phyloP scores from a whole-genome alignment of 2,888 invertebrate species.

The Oscheius sp. region DNA sequence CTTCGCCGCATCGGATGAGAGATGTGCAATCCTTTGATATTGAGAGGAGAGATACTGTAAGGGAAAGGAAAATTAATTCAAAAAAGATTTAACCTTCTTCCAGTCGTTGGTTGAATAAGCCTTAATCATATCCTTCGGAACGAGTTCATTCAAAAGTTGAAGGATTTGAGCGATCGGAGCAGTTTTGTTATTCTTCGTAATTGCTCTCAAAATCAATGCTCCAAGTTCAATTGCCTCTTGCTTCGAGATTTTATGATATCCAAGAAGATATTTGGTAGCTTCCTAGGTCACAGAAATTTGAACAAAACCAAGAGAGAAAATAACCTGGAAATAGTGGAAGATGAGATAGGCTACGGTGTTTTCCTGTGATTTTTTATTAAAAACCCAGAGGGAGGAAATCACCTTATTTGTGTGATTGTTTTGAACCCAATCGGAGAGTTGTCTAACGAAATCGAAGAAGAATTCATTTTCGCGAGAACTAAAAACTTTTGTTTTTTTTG shows the following conservation, averaged over 20 bases:
- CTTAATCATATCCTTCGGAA: constrained; percentile 91
- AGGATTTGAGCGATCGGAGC: constrained; percentile 62
- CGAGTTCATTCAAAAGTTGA: constrained; percentile 88
- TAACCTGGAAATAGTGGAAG: constrained; percentile 84
- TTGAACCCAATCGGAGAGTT: constrained; percentile 85
- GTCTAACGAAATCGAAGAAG: constrained; percentile 93
- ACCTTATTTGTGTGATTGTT: constrained; percentile 45
- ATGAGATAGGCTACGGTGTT: constrained; percentile 86
- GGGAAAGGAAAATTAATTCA: not conserved
- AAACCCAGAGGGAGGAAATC: no score
- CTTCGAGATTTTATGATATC: constrained; percentile 91
- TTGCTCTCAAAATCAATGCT: constrained; percentile 90
- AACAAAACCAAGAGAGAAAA: not conserved
- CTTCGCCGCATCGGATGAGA: constrained; percentile 95
- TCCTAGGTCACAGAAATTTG: constrained; percentile 74
- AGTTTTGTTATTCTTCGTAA: constrained; percentile 89
- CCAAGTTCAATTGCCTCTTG: constrained; percentile 93
- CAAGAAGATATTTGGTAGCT: constrained; percentile 87
- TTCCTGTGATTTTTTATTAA: constrained; percentile 24
- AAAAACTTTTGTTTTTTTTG: no score
- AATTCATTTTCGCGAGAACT: constrained; percentile 89
- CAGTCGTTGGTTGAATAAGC: constrained; percentile 91
- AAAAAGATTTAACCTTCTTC: constrained; percentile 78
- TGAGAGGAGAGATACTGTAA: constrained; percentile 51
- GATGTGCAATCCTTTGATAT: constrained; percentile 79